Base-by-base conservation (phyloP, 2,888 invertebrate species). In the Caenorhabditis doughertyi region DNA sequence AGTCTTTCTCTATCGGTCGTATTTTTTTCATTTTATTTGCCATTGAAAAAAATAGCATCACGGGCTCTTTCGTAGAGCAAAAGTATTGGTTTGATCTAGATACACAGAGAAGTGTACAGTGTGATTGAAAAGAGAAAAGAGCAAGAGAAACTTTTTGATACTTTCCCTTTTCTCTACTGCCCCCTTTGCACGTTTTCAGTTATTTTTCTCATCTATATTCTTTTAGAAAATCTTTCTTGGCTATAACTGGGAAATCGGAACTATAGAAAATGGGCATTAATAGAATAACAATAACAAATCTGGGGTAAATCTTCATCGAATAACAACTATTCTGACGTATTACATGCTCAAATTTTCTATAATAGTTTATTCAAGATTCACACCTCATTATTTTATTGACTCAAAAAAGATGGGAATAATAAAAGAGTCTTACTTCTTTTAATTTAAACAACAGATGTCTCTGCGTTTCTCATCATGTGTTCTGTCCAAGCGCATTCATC, bases 21-120 rank as follows among this genome's bases (percentile, higher is more conserved):
- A 13, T 60, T 64, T 32, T 68, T 70, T 35, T 47, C 55, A 29
- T 47, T 60, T 51, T 76, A 67, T 76, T 76, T 76, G 74, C 65
- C 5, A 35, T 67, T 29, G 32, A 16, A 73, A 74, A 74, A 76
- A 68, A 67, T 51, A 58, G 35, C 74, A 58, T 49, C 8, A 39
- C 53, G 53, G 11, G 51, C 67, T 53, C n/a, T n/a, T n/a, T 8
- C 42, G 7, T 35, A 16, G 53, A 23, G 51, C 67, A 29, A 55
- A 42, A 65, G 51, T 67, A 60, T 65, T 67, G 64, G 65, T 67
- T 65, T 67, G 21, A 47, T 64, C 64, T 74, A 27, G 39, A 68
- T 42, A 51, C 76, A 60, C 58, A 53, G 16, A 35, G 27, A 27
- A 44, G 53, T 35, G 49, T 71, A 60, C 71, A 71, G 60, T 58